Percentiles rank a stretch among this genome's conserved stretches.
Evolutionary conservation across 2,888 invertebrate genomes (phyloP).

Genomic region (Calameuta idolon): DNA sequence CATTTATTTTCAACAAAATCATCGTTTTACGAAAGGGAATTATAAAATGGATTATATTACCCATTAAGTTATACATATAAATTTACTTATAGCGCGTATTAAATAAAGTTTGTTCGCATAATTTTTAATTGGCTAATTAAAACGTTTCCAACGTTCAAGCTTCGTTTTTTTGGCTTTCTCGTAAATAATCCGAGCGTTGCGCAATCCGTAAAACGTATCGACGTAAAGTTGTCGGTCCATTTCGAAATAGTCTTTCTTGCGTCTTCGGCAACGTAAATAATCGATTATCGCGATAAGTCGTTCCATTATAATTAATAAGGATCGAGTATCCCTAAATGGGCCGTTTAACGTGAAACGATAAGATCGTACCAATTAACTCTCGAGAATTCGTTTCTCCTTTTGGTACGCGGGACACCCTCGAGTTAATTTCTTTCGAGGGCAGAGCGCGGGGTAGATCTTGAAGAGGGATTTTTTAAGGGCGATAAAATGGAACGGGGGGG

Average conservation of each 20-base stretch:
- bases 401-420: background rate
- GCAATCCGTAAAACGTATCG: background rate
- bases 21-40: background rate
- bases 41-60: background rate
- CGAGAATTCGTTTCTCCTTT: background rate
- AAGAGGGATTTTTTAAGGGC: background rate
- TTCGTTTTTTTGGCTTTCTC: background rate
- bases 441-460: background rate
- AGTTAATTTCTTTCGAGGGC: background rate
- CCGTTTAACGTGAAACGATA: background rate
- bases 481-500: background rate
- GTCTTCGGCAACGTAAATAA: background rate
- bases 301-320: background rate
- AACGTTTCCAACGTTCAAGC: background rate
- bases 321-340: background rate
- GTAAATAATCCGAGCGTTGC: background rate
- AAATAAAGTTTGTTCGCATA: background rate
- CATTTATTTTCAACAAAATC: background rate
- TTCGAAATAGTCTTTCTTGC: background rate
- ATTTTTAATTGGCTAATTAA: background rate
- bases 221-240: background rate
- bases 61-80: background rate
- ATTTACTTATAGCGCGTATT: background rate
- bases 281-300: background rate
- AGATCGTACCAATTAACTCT: background rate